phyloP scores from a whole-genome alignment of 2,888 invertebrate genomes.

The Drosophila ustulata region DNA sequence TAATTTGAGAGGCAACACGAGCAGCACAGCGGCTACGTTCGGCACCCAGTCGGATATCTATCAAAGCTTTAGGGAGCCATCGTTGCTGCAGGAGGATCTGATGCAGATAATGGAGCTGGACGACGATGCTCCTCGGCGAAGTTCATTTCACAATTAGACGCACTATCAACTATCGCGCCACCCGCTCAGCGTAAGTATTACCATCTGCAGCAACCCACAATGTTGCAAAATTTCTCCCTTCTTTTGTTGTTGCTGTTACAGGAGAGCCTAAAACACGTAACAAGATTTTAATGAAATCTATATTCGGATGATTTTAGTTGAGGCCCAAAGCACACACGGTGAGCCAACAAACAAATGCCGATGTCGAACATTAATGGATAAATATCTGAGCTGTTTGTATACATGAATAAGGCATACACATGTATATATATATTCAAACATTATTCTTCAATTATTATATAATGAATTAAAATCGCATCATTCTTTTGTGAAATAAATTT shows the following conservation, averaged over 20 bases:
- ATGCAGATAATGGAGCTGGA: slow-evolving; percentile 37
- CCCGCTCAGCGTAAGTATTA: background rate
- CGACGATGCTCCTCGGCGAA: background rate
- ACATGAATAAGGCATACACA: background rate
- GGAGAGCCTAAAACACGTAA: background rate
- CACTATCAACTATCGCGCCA: background rate
- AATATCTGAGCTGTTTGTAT: background rate
- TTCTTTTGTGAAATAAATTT: slow-evolving; percentile 37
- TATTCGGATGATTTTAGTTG: background rate
- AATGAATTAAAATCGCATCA: slow-evolving; percentile 4
- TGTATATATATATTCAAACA: background rate
- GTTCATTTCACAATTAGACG: background rate
- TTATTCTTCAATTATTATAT: slow-evolving; percentile 25
- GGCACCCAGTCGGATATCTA: slow-evolving; percentile 4
- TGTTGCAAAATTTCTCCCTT: too few relatives aligned
- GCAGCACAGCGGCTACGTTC: background rate
- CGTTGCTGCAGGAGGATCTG: slow-evolving; percentile 40
- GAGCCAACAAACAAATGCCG: background rate
- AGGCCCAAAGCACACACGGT: background rate
- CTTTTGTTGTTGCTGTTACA: background rate
- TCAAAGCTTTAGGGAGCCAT: slow-evolving; percentile 26
- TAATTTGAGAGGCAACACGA: background rate
- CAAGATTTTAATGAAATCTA: background rate
- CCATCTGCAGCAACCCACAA: background rate
- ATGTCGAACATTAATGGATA: background rate